Conservation (phyloP, 2,797 vertebrate species). For the Hyperoplus lanceolatus region DNA sequence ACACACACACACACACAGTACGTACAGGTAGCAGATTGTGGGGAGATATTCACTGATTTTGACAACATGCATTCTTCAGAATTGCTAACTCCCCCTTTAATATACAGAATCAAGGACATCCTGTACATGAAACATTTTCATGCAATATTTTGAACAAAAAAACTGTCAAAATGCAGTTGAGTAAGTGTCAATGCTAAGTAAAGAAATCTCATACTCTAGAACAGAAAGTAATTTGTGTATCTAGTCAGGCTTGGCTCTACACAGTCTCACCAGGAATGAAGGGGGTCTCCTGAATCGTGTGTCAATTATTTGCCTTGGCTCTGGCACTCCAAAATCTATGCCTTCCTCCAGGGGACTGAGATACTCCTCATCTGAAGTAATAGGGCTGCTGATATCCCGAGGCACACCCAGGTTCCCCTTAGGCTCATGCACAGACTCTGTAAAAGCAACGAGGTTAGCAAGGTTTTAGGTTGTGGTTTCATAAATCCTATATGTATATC, state of each 20-base stretch:
- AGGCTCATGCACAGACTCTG: conserved; percentile 84
- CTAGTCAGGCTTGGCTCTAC: neutral
- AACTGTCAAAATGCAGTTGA: conserved; percentile 24
- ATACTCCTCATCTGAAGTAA: conserved; percentile 98
- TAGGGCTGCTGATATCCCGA: conserved; percentile 91
- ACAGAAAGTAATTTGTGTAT: neutral
- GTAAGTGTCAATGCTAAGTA: conserved; percentile 14
- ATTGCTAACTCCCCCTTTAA: no score
- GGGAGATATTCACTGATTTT: no score
- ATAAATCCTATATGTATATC: neutral
- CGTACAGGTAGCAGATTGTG: no score
- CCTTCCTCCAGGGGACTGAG: conserved; percentile 96
- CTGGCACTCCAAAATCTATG: conserved; percentile 85
- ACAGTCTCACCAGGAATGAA: conserved; percentile 91
- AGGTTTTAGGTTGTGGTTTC: neutral
- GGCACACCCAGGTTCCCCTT: conserved; percentile 83
- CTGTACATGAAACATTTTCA: conserved; percentile 17
- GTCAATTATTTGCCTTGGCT: conserved; percentile 77
- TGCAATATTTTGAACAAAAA: conserved; percentile 16
- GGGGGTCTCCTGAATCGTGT: conserved; percentile 92
- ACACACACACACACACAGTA: no score
- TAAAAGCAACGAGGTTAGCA: conserved; percentile 26
- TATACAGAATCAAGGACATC: neutral
- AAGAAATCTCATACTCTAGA: neutral
- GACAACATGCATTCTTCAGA: no score